Percentiles rank a stretch among this genome's conserved stretches.
phyloP scores from a whole-genome alignment of 1,140 invertebrate genomes.

The Centruroides sculpturatus region DNA sequence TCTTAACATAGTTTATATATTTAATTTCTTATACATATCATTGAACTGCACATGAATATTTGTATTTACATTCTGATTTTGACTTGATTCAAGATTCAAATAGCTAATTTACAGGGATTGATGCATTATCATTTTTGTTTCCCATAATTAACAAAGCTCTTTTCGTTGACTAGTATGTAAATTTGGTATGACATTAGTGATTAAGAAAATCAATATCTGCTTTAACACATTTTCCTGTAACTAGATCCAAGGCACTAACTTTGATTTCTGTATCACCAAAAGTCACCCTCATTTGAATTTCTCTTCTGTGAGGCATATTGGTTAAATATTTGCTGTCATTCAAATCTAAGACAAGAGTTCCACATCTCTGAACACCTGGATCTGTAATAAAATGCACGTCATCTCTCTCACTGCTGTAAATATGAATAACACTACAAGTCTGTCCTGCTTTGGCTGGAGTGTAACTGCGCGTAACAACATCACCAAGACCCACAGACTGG shows the following conservation, averaged over 20 bases:
- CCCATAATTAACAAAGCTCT: no score
- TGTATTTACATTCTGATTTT: no score
- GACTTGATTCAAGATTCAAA: no score
- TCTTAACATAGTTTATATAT: no score
- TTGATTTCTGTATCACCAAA: conserved; percentile 46
- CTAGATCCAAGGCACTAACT: conserved; percentile 38
- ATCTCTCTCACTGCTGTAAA: conserved; percentile 36
- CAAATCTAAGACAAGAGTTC: conserved; percentile 37
- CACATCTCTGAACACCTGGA: conserved; percentile 35
- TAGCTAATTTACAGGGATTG: no score
- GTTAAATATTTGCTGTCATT: conserved; percentile 17
- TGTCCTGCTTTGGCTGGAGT: conserved; percentile 39
- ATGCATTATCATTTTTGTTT: no score
- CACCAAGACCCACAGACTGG: conserved; percentile 36
- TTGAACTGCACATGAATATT: no score
- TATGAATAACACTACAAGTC: conserved; percentile 36
- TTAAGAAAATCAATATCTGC: conserved; percentile 39
- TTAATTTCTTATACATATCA: no score
- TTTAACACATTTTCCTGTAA: conserved; percentile 34
- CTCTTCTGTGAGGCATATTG: conserved; percentile 19
- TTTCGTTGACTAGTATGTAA: no score
- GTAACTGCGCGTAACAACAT: conserved; percentile 37
- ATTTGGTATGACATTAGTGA: conserved; percentile 16
- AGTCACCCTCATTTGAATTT: conserved; percentile 39
- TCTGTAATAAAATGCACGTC: conserved; percentile 40